A percentile compares a stretch with the other conserved stretches of the same genome.
Evolutionary conservation across 2,113 vertebrate species (phyloP).

Genomic region (Amphiprion ocellaris): DNA sequence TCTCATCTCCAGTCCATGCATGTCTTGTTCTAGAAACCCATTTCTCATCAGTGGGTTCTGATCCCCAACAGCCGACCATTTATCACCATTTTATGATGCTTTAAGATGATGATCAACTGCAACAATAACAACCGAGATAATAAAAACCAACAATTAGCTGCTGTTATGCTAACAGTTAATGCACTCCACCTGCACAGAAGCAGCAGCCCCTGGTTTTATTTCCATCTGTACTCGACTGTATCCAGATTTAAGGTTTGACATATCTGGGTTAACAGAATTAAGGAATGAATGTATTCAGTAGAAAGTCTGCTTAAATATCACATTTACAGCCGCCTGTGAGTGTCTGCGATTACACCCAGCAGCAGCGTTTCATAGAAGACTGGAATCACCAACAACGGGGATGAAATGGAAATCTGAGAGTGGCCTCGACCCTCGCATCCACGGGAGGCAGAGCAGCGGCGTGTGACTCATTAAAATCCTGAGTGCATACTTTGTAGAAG

Average conservation of each 20-base stretch:
- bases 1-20: too few species aligned
- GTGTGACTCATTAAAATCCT: constrained; percentile 67
- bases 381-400: constrained; percentile 12
- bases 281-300: neutral
- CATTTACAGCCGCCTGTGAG: neutral
- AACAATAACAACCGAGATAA: neutral
- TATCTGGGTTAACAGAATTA: constrained; percentile 3
- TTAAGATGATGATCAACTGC: neutral
- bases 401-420: constrained; percentile 29
- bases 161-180: neutral
- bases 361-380: constrained; percentile 1
- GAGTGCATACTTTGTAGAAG: constrained; percentile 53
- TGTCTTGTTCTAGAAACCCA: too few species aligned
- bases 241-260: constrained; percentile 10
- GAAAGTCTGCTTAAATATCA: constrained; percentile 13
- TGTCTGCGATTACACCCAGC: constrained; percentile 18
- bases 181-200: constrained; percentile 1
- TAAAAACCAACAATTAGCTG: neutral
- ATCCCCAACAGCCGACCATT: too few species aligned
- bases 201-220: neutral
- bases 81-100: too few species aligned
- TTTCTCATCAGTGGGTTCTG: too few species aligned
- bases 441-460: constrained; percentile 15
- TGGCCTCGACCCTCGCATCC: neutral
- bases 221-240: neutral